Percentiles rank a stretch among this genome's conserved stretches.
These are phyloP conservation scores for Agonopterix arenella DNA, from an alignment of 2,888 invertebrate genomes.

Conservation along the genomic window DNA sequence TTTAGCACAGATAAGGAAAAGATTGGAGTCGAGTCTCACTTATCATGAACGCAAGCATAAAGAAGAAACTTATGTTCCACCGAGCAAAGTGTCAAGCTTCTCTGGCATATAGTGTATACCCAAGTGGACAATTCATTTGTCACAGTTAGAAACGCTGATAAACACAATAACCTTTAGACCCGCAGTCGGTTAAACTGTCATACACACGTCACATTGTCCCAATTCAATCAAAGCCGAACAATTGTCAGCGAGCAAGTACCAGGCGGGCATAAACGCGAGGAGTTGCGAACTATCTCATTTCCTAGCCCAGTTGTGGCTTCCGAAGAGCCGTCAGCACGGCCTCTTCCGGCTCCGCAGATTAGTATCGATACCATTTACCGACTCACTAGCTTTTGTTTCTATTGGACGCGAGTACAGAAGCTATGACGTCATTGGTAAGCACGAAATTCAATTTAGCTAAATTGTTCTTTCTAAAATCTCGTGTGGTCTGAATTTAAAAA, in stretches of 20 bases:
- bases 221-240: conserved; percentile 41
- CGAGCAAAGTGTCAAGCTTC: too few relatives aligned
- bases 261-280: conserved; percentile 38
- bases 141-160: neutral
- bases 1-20: too few relatives aligned
- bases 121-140: too few relatives aligned
- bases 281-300: conserved; percentile 72
- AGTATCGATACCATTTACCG: conserved; percentile 71
- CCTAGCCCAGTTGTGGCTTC: conserved; percentile 74
- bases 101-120: too few relatives aligned
- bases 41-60: too few relatives aligned
- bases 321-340: conserved; percentile 66
- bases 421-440: conserved; percentile 13
- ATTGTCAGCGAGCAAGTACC: conserved; percentile 26
- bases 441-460: conserved; percentile 13
- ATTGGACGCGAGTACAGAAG: conserved; percentile 37
- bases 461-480: too few relatives aligned
- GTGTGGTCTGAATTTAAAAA: too few relatives aligned
- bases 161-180: conserved; percentile 1
- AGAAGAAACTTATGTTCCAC: too few relatives aligned
- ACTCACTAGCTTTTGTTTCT: conserved; percentile 56
- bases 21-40: too few relatives aligned
- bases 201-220: conserved; percentile 24
- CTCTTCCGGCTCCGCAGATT: conserved; percentile 72
- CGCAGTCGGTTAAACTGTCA: conserved; percentile 3